Percentiles rank a stretch among this genome's conserved stretches.
Conservation (phyloP, 2,797 vertebrate species). For the Ptychobarbus kaznakovi region DNA sequence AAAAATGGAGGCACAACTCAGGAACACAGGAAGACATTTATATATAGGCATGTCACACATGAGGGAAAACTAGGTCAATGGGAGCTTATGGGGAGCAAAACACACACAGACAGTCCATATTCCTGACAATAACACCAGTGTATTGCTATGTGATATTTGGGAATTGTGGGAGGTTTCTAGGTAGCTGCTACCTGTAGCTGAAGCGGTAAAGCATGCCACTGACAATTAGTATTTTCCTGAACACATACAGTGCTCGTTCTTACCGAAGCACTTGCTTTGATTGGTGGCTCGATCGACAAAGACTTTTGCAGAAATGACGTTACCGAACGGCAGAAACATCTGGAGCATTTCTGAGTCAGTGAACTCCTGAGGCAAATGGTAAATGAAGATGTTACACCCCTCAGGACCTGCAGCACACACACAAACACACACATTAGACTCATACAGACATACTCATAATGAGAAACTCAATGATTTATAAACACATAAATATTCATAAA, state of each 20-base stretch:
- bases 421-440: conserved; percentile 37
- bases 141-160: not conserved
- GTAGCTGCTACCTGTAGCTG: too few relatives aligned
- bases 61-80: too few relatives aligned
- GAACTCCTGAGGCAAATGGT: conserved; percentile 97
- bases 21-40: too few relatives aligned
- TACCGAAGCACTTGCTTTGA: conserved; percentile 96
- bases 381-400: conserved; percentile 97
- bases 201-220: not conserved
- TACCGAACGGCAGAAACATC: conserved; percentile 96
- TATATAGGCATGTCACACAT: too few relatives aligned
- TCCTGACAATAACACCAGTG: not conserved
- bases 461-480: not conserved
- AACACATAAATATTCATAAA: too few relatives aligned
- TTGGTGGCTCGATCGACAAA: conserved; percentile 95
- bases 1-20: too few relatives aligned
- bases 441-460: not conserved
- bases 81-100: too few relatives aligned
- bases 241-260: conserved; percentile 54
- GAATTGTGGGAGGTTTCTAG: not conserved
- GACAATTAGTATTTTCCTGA: not conserved
- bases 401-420: conserved; percentile 84
- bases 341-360: conserved; percentile 94
- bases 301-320: conserved; percentile 95
- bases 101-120: too few relatives aligned